These are phyloP conservation scores for Lycodopsis pacificus DNA, from an alignment of 2,797 vertebrate genomes.

Conservation along the genomic window DNA sequence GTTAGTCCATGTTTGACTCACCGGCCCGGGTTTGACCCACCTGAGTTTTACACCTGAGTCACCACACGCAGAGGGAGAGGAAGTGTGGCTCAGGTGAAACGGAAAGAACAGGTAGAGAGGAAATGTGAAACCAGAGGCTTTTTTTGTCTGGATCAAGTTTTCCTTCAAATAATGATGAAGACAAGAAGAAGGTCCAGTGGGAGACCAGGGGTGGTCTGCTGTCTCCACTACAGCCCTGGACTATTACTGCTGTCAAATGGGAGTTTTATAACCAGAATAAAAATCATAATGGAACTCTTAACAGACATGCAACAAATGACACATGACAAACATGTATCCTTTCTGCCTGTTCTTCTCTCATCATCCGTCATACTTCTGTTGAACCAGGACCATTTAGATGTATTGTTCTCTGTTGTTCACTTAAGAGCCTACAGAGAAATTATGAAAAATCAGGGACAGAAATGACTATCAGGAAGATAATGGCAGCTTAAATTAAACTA, in stretches of 20 bases:
- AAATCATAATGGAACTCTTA: not conserved
- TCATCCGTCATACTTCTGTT: not conserved
- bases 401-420: not conserved
- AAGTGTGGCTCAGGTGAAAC: constrained; percentile 27
- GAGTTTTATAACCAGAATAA: constrained; percentile 66
- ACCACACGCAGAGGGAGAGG: constrained; percentile 39
- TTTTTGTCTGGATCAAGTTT: constrained; percentile 19
- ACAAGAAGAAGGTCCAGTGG: constrained; percentile 10
- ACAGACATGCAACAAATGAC: constrained; percentile 22
- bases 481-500: constrained; percentile 28
- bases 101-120: not conserved
- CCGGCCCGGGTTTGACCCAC: constrained; percentile 34
- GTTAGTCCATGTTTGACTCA: constrained; percentile 63
- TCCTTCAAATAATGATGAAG: constrained; percentile 13
- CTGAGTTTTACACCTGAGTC: constrained; percentile 66
- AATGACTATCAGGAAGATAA: constrained; percentile 12
- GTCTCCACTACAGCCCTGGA: constrained; percentile 58
- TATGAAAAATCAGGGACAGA: not conserved
- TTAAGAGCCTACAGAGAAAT: not conserved
- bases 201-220: constrained; percentile 16
- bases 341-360: not conserved
- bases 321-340: constrained; percentile 6
- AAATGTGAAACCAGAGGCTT: constrained; percentile 30
- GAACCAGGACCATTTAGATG: not conserved
- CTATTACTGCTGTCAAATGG: constrained; percentile 55